A percentile compares a stretch with the other conserved stretches of the same genome.
Conservation (phyloP, 2,797 vertebrate genomes). For the Menidia menidia region DNA sequence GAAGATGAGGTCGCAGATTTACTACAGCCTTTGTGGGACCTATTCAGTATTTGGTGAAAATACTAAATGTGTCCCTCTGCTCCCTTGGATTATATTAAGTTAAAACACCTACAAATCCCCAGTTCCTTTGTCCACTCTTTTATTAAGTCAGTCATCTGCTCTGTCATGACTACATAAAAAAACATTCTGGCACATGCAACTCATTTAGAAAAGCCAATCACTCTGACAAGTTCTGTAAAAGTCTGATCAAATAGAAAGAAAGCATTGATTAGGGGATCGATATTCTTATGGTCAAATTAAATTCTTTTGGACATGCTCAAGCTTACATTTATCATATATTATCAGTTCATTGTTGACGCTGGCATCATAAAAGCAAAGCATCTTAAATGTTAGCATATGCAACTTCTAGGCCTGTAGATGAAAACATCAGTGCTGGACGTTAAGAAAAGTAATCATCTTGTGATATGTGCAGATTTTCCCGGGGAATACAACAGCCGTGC, state of each 20-base stretch:
- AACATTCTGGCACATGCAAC: neutral
- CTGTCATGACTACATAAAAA: constrained; percentile 22
- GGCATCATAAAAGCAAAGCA: neutral
- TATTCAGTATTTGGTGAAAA: constrained; percentile 5
- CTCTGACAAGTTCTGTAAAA: neutral
- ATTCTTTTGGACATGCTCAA: neutral
- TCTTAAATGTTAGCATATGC: neutral
- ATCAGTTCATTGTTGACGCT: neutral
- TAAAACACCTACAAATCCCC: constrained; percentile 31
- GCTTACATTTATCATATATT: neutral
- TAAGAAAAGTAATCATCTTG: constrained; percentile 53
- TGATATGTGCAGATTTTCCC: constrained; percentile 41
- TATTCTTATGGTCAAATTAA: neutral
- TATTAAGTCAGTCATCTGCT: constrained; percentile 30
- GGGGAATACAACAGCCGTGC: constrained; percentile 59
- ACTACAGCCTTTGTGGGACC: constrained; percentile 18
- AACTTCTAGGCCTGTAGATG: constrained; percentile 29
- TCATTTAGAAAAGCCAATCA: neutral
- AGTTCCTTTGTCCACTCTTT: constrained; percentile 24
- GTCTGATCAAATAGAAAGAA: neutral
- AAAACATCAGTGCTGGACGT: constrained; percentile 8
- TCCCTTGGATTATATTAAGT: constrained; percentile 40
- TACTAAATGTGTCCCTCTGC: constrained; percentile 35
- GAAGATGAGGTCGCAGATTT: constrained; percentile 27
- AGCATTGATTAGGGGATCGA: neutral